Evolutionary conservation across 2,888 invertebrate genomes (phyloP), one percentile per base, ranked within the genome.

Genomic region (Sabatieria punctata): DNA sequence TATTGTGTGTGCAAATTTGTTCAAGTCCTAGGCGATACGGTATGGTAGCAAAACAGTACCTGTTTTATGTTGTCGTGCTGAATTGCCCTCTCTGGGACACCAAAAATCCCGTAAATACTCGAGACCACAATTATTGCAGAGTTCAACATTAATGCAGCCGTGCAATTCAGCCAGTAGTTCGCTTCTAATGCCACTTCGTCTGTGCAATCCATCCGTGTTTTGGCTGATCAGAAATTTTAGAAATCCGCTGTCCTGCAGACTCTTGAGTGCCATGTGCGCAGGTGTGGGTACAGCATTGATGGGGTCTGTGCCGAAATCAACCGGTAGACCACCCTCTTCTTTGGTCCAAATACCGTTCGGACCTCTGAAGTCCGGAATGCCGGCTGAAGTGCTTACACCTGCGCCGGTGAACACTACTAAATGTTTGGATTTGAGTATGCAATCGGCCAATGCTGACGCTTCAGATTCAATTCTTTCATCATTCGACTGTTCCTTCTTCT

Each of bases 331-430:
- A 68, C 88, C 81, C 64, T 83, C 84, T 60, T 91, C 71, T 49
- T 86, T 70, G 1, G 93, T 93, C 93, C 93, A 93, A 51, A 93
- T 88, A 36, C 91, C 93, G 69, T 83, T 82, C 45, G 85, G 84
- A 2, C 93, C 93, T 55, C 93, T 75, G 68, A 91, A 93, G 72
- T 93, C 93, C 21, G 93, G 91, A 65, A 93, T 93, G 61, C 81
- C 76, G 4, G 86, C 86, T 3, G 86, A 55, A 51, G 48, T 48
- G 45, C 44, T 45, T 15, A 48, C 26, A 13, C 48, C 48, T 4
- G 48, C 88, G 37, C 86, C 91, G 2, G 89, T 89, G 68, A 89
- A 91, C 6, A 68, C 57, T 52, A 88, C 79, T 25, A 86, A 74
- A 65, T 84, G 81, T 59, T 80, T 80, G 2, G 88, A 80, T 57